These are phyloP conservation scores for Gallinago stenura DNA, from an alignment of 2,797 vertebrate genomes.

Conservation along the genomic window DNA sequence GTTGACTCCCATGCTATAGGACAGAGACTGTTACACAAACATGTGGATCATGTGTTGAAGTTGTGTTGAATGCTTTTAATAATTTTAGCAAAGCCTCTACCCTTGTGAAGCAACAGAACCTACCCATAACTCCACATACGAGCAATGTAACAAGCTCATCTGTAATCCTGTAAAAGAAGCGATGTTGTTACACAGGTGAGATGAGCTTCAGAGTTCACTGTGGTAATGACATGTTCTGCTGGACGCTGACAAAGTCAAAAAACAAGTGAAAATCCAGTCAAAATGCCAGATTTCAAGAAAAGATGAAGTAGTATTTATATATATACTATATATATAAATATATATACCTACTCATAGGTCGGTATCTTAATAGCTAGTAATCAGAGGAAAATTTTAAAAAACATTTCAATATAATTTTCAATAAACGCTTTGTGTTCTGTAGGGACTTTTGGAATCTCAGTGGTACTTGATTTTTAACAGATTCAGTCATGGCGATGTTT, in stretches of 20 bases:
- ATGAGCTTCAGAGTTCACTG: background rate
- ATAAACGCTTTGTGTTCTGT: background rate
- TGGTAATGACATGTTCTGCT: background rate
- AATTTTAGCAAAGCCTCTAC: background rate
- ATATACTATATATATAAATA: too few relatives aligned
- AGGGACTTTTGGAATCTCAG: background rate
- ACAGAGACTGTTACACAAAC: background rate
- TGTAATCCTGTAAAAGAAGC: background rate
- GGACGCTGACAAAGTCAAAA: background rate
- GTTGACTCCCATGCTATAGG: background rate
- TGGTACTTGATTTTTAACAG: background rate
- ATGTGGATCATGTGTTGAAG: background rate
- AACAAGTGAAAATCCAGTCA: background rate
- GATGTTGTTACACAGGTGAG: background rate
- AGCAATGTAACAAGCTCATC: background rate
- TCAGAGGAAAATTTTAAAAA: background rate
- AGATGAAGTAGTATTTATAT: background rate
- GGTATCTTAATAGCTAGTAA: background rate
- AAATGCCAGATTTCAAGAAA: background rate
- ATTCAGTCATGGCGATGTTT: background rate
- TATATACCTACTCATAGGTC: background rate
- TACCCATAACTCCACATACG: accelerated
- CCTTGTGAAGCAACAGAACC: background rate
- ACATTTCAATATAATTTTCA: background rate
- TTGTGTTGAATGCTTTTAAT: background rate